phyloP scores from a whole-genome alignment of 2,797 vertebrate genomes.

The Sciurus carolinensis region DNA sequence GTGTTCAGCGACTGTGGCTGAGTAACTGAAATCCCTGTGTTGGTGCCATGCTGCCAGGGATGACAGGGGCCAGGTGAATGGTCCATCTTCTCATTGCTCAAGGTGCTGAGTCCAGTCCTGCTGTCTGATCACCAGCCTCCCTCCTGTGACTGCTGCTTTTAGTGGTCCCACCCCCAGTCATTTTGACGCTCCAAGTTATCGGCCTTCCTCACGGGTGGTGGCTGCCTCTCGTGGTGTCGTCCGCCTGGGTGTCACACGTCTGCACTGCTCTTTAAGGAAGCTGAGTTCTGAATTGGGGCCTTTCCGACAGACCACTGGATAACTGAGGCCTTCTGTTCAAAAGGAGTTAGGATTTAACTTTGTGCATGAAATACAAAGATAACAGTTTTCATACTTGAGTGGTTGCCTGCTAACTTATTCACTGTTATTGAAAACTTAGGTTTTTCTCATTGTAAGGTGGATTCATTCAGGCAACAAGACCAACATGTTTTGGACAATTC shows the following conservation, averaged over 20 bases:
- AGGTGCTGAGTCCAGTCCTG: too few relatives aligned
- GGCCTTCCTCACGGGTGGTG: background rate
- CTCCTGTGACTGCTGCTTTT: background rate
- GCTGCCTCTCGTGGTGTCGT: background rate
- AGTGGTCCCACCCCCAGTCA: background rate
- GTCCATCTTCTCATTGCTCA: background rate
- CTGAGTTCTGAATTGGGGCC: background rate
- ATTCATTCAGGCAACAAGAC: background rate
- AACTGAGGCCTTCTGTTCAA: background rate
- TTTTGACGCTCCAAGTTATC: background rate
- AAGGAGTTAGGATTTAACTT: slow-evolving; percentile 38
- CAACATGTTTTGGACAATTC: slow-evolving; percentile 28
- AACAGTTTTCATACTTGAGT: background rate
- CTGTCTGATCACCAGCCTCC: background rate
- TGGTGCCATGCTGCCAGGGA: background rate
- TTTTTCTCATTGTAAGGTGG: background rate
- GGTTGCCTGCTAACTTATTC: background rate
- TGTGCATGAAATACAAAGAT: background rate
- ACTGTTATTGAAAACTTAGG: background rate
- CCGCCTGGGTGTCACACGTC: background rate
- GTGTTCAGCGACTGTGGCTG: background rate
- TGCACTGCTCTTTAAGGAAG: background rate
- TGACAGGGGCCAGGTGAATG: background rate
- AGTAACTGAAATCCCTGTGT: background rate
- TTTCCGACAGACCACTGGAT: background rate